phyloP scores from a whole-genome alignment of 2,113 vertebrate genomes.

The Apaloderma vittatum region DNA sequence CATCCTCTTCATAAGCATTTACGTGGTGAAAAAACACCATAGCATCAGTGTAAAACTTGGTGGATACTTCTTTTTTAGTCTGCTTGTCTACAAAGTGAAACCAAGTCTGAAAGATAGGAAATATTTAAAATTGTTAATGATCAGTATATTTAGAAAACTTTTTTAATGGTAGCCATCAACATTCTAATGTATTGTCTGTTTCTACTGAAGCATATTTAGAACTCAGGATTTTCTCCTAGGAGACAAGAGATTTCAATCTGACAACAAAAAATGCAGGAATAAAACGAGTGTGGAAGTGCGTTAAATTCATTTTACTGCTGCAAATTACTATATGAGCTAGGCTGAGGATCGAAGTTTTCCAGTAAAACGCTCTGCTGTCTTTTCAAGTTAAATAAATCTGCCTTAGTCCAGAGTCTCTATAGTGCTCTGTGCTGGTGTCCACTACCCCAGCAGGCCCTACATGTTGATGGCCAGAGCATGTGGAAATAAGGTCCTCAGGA shows the following conservation, averaged over 20 bases:
- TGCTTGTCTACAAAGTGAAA: constrained; percentile 91
- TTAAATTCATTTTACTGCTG: background rate
- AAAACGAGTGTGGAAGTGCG: background rate
- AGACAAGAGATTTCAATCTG: background rate
- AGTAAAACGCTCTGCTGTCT: background rate
- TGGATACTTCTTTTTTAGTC: constrained; percentile 83
- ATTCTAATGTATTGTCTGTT: background rate
- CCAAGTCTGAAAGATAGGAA: constrained; percentile 82
- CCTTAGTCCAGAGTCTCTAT: background rate
- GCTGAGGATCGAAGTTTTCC: background rate
- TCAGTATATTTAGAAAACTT: background rate
- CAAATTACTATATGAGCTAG: background rate
- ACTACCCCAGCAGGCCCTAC: background rate
- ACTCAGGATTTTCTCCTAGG: background rate
- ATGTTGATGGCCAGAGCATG: background rate
- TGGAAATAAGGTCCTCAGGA: background rate
- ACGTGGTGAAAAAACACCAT: constrained; percentile 91
- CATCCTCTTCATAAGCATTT: constrained; percentile 91
- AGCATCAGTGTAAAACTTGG: constrained; percentile 84
- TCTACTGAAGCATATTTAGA: background rate
- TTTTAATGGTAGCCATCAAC: background rate
- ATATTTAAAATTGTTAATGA: background rate
- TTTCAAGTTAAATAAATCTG: background rate
- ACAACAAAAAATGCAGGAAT: background rate
- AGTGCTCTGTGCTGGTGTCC: background rate